These are phyloP conservation scores for Tridacna gigas DNA, from an alignment of 2,888 invertebrate species.

Conservation along the genomic window DNA sequence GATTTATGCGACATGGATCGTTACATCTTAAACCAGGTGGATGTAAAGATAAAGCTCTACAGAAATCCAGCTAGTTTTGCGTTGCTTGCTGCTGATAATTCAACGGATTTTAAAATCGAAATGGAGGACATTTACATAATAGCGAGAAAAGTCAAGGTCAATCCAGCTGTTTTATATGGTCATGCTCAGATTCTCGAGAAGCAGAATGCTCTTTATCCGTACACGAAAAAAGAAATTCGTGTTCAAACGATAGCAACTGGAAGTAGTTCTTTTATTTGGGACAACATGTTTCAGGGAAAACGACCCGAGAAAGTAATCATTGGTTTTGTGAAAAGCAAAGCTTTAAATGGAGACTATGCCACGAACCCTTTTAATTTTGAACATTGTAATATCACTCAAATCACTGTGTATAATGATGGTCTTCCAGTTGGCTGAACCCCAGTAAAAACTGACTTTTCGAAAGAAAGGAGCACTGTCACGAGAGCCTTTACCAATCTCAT, in stretches of 20 bases:
- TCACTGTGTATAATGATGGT: conserved; percentile 48
- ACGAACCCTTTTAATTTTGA: conserved; percentile 61
- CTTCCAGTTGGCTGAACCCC: conserved; percentile 53
- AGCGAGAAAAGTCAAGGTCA: conserved; percentile 9
- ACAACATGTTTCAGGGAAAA: conserved; percentile 54
- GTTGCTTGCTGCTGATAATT: conserved; percentile 30
- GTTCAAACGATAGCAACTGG: conserved; percentile 45
- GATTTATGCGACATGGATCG: conserved; percentile 52
- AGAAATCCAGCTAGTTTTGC: conserved; percentile 40
- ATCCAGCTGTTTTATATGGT: conserved; percentile 27
- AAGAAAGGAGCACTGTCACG: neutral
- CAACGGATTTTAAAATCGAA: conserved; percentile 18
- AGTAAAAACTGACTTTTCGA: conserved; percentile 42
- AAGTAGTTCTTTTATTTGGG: conserved; percentile 38
- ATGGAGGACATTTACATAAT: conserved; percentile 41
- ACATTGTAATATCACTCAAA: conserved; percentile 43
- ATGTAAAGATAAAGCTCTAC: conserved; percentile 28
- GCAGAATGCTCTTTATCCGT: conserved; percentile 17
- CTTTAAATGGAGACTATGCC: conserved; percentile 46
- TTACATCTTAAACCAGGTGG: conserved; percentile 31
- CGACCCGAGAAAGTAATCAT: conserved; percentile 40
- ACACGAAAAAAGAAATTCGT: conserved; percentile 31
- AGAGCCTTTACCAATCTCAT: conserved; percentile 48
- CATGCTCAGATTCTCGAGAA: conserved; percentile 36
- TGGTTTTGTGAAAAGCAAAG: conserved; percentile 45